Conservation (phyloP, 2,888 invertebrate species). For the Bruchidius siliquastri region DNA sequence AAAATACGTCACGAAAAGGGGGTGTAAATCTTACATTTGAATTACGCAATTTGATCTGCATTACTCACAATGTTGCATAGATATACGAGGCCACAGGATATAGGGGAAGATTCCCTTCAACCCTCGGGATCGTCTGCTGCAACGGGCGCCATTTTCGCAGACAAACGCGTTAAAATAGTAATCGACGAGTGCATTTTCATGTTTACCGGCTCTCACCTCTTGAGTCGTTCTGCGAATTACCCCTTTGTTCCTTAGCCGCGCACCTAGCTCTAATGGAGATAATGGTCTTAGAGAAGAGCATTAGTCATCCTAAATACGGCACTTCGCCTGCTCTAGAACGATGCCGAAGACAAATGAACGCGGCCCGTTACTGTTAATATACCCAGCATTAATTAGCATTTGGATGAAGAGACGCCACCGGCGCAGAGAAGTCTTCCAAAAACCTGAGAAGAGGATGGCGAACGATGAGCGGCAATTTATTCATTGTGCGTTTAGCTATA, state of each 20-base stretch:
- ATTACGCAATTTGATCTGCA: too few relatives aligned
- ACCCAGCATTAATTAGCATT: not conserved
- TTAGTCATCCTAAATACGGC: not conserved
- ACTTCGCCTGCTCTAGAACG: not conserved
- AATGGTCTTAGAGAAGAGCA: not conserved
- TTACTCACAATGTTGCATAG: too few relatives aligned
- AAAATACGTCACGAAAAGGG: too few relatives aligned
- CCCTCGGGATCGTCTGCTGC: not conserved
- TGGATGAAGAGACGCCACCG: not conserved
- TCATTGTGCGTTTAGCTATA: too few relatives aligned
- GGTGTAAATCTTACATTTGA: too few relatives aligned
- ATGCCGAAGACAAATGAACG: not conserved
- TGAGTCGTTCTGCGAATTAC: not conserved
- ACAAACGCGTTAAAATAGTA: conserved; percentile 7
- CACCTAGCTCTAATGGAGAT: not conserved
- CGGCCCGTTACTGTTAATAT: not conserved
- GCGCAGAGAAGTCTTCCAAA: not conserved
- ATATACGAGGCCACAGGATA: too few relatives aligned
- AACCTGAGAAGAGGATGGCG: not conserved
- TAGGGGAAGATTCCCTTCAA: not conserved
- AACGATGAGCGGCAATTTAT: not conserved
- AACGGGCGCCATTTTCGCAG: not conserved
- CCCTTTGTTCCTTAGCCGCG: not conserved
- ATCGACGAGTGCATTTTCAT: conserved; percentile 22
- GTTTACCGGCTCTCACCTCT: conserved; percentile 2